Evolutionary conservation across 1,140 invertebrate genomes (phyloP).

Genomic region (Musca domestica): DNA sequence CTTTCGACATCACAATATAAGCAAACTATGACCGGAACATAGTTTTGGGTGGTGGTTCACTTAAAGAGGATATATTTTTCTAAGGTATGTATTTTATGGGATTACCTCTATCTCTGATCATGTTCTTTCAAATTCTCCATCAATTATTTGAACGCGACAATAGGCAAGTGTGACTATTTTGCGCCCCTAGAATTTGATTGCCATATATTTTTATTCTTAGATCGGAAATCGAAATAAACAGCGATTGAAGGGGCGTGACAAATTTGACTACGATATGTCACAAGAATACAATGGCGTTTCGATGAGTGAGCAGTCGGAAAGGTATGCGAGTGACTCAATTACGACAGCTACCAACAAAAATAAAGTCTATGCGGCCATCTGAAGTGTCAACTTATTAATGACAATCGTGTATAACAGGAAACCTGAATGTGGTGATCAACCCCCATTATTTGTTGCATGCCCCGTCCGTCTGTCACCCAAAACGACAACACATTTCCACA

Average conservation of each 20-base stretch:
- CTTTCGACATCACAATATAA: too few relatives aligned
- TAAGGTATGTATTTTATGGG: too few relatives aligned
- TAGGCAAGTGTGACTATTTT: too few relatives aligned
- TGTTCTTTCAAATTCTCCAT: too few relatives aligned
- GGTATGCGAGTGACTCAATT: constrained; percentile 5
- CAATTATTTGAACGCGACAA: too few relatives aligned
- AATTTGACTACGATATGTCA: constrained; percentile 38
- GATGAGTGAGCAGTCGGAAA: neutral
- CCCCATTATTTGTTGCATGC: constrained; percentile 30
- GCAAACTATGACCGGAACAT: too few relatives aligned
- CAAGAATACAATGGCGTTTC: too few relatives aligned
- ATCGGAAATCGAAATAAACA: neutral
- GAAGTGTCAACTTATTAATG: constrained; percentile 17
- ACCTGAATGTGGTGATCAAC: constrained; percentile 43
- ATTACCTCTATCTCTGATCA: too few relatives aligned
- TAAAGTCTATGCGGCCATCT: constrained; percentile 25
- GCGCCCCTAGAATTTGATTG: too few relatives aligned
- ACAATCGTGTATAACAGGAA: constrained; percentile 35
- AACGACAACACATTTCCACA: neutral
- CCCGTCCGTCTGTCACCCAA: neutral
- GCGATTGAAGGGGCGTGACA: constrained; percentile 47
- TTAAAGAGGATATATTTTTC: too few relatives aligned
- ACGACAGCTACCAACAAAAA: constrained; percentile 22
- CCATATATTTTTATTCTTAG: too few relatives aligned
- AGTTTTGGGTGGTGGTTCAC: too few relatives aligned